Evolutionary conservation across 2,797 vertebrate genomes (phyloP), one percentile per base, ranked within the genome.

Genomic region (Tapera naevia): DNA sequence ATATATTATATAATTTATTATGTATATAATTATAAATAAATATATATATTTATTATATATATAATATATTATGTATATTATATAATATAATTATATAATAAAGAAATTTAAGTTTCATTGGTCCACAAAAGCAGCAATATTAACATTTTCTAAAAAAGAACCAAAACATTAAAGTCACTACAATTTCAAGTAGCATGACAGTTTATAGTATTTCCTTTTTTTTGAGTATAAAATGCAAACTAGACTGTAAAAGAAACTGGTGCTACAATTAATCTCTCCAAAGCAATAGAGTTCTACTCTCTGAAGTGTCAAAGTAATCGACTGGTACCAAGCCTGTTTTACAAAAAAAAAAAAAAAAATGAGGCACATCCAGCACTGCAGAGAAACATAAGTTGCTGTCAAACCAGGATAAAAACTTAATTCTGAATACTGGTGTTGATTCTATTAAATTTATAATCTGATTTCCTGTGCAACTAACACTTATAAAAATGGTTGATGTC

Each of bases 211-310:
- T 41, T 80, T 84, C n/a, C 18, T 66, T 64, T 87, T 87, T 87
- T 54, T 53, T 54, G 25, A 22, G 17, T 22, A 43, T 76, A 65
- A 84, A 88, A 92, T 25, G 56, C 92, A 84, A 97, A 92, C 79
- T 86, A 56, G 45, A 39, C 56, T 86, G 65, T 95, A 92, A 96
- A 81, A 65, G 74, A 88, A 79, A 79, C 39, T 35, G 25, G 25
- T 54, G 21, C 33, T 86, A 66, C 46, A 93, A 88, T 85, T 72
- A 70, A 87, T 89, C 92, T 95, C 94, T 91, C 79, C 64, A 43
- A 78, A 94, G 60, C 37, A 91, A 60, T 37, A 91, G 24, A 94
- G 39, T 39, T 94, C 62, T 78, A 72, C 78, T 88, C 91, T 82
- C 82, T 89, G 18, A 65, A 86, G 33, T 13, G 10, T 56, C 53